Percentiles rank a stretch among this genome's conserved stretches.
These are phyloP conservation scores for Notodonta ziczac DNA, from an alignment of 2,888 invertebrate genomes.

Conservation along the genomic window DNA sequence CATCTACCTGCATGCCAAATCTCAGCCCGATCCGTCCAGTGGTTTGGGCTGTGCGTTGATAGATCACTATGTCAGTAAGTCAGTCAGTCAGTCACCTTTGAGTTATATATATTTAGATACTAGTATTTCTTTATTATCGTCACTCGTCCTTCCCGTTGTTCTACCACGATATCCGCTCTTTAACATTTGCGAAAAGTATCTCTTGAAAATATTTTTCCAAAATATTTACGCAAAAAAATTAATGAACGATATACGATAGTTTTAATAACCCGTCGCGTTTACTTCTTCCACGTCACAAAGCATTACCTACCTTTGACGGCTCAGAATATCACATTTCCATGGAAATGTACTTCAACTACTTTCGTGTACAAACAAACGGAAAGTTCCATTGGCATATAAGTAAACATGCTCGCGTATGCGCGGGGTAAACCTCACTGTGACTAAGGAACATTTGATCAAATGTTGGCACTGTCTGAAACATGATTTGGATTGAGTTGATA, in stretches of 20 bases:
- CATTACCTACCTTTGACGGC: slow-evolving; percentile 16
- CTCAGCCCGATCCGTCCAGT: too few species aligned
- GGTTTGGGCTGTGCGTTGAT: too few species aligned
- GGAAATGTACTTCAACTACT: slow-evolving; percentile 15
- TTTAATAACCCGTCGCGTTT: slow-evolving; percentile 19
- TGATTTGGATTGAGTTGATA: not conserved
- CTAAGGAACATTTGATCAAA: slow-evolving; percentile 18
- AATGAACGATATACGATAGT: slow-evolving; percentile 5
- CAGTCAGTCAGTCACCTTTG: too few species aligned
- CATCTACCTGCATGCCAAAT: too few species aligned
- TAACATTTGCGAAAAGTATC: too few species aligned
- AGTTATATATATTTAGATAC: too few species aligned
- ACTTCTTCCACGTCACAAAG: slow-evolving; percentile 13
- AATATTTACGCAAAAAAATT: too few species aligned
- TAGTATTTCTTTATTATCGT: too few species aligned
- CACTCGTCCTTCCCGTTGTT: too few species aligned
- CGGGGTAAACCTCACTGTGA: slow-evolving; percentile 17
- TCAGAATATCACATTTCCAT: slow-evolving; percentile 10
- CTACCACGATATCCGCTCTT: too few species aligned
- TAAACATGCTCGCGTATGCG: slow-evolving; percentile 12
- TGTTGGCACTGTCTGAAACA: slow-evolving; percentile 6
- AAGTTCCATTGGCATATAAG: slow-evolving; percentile 24
- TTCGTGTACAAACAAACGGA: slow-evolving; percentile 22
- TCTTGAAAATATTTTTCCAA: too few species aligned
- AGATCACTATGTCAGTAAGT: too few species aligned